A percentile compares a stretch with the other conserved stretches of the same genome.
Evolutionary conservation across 1,140 invertebrate genomes (phyloP).

Genomic region (Meloidogyne hapla): DNA sequence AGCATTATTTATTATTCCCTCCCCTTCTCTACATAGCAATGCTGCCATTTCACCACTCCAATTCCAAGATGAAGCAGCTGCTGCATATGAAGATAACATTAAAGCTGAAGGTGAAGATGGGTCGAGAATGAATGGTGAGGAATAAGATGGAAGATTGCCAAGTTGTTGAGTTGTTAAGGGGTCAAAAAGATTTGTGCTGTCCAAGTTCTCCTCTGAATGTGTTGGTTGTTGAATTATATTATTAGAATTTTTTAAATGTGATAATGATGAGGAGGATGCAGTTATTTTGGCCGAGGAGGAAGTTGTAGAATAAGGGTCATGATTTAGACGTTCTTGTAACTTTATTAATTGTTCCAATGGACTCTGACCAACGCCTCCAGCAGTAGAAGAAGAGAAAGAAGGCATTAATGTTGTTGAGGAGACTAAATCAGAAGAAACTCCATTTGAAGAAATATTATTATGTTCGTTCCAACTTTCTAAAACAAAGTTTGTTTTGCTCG

Average conservation of each 20-base stretch:
- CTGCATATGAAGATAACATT: constrained; percentile 13
- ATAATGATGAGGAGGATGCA: not conserved
- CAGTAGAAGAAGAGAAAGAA: not conserved
- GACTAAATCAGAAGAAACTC: not conserved
- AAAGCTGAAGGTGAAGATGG: constrained; percentile 7
- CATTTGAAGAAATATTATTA: not conserved
- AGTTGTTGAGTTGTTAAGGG: not conserved
- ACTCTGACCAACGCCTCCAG: not conserved
- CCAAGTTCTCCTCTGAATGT: not conserved
- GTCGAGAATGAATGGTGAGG: constrained; percentile 9
- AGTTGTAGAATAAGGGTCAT: not conserved
- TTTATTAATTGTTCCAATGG: constrained; percentile 20
- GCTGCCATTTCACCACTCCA: constrained; percentile 20
- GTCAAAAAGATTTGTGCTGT: not conserved
- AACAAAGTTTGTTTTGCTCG: not conserved
- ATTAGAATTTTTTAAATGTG: not conserved
- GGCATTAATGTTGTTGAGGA: not conserved
- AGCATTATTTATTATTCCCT: not conserved
- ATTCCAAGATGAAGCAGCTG: constrained; percentile 4
- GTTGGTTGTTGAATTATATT: not conserved
- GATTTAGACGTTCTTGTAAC: constrained; percentile 17
- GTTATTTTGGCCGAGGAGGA: not conserved
- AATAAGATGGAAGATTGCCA: not conserved
- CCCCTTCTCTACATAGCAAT: not conserved
- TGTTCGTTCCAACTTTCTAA: not conserved